These are phyloP conservation scores for Ageneiosus marmoratus DNA, from an alignment of 2,113 vertebrate species.

Conservation along the genomic window DNA sequence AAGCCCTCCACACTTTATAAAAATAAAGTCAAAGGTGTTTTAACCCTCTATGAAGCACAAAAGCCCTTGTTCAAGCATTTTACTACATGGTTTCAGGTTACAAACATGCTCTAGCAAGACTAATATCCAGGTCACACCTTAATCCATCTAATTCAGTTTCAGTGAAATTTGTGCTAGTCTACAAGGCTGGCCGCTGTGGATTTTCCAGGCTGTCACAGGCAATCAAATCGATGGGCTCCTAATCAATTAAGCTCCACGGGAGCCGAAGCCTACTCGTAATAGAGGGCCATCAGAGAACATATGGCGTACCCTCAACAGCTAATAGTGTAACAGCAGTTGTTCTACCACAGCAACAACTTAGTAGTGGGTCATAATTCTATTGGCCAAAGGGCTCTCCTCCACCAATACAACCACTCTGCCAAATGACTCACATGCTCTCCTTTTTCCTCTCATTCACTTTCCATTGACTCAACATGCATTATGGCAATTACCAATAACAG, in stretches of 20 bases:
- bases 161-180: background rate
- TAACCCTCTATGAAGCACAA: background rate
- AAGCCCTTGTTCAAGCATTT: background rate
- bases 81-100: background rate
- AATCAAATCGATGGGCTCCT: constrained; percentile 46
- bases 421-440: constrained; percentile 16
- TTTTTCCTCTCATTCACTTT: constrained; percentile 29
- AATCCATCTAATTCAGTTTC: background rate
- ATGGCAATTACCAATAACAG: constrained; percentile 26
- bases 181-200: constrained; percentile 3
- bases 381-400: constrained; percentile 27
- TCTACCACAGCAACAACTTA: constrained; percentile 39
- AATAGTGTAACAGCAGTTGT: constrained; percentile 32
- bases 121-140: background rate
- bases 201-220: constrained; percentile 31
- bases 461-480: constrained; percentile 24
- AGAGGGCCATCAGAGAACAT: constrained; percentile 35
- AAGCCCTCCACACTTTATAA: background rate
- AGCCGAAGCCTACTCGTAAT: constrained; percentile 18
- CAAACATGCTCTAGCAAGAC: background rate
- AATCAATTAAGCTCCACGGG: constrained; percentile 30
- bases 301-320: constrained; percentile 26
- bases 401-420: constrained; percentile 26
- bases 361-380: constrained; percentile 35
- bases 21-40: background rate